phyloP scores from a whole-genome alignment of 2,113 vertebrate species.

The Perca fluviatilis region DNA sequence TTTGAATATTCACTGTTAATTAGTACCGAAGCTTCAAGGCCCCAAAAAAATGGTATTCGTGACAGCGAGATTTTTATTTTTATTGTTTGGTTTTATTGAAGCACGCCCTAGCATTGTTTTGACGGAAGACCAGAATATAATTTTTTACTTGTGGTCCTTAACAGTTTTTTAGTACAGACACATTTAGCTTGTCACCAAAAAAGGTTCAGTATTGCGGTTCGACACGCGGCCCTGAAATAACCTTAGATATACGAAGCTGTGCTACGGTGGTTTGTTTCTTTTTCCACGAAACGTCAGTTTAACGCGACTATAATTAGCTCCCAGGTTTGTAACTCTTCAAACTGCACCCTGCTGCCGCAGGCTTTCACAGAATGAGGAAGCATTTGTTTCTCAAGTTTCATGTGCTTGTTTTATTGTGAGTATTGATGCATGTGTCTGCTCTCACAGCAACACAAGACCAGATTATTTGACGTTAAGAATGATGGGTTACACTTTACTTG shows the following conservation, averaged over 20 bases:
- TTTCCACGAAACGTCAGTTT: neutral
- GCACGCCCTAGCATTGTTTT: no score
- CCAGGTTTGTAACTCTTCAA: neutral
- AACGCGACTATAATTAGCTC: neutral
- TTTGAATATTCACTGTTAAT: no score
- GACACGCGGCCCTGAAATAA: neutral
- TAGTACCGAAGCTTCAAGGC: no score
- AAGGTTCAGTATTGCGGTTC: no score
- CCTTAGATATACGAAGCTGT: neutral
- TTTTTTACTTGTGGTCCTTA: no score
- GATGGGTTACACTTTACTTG: no score
- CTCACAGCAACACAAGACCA: neutral
- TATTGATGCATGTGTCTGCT: neutral
- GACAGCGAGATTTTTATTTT: no score
- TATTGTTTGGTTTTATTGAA: no score
- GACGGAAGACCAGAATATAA: no score
- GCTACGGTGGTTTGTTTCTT: neutral
- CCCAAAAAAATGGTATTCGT: no score
- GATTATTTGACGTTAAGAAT: neutral
- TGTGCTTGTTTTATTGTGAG: neutral
- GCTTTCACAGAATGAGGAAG: slow-evolving; percentile 33
- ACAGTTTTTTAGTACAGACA: no score
- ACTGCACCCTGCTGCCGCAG: neutral
- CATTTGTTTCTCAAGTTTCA: slow-evolving; percentile 1
- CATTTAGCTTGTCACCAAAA: no score